Conservation (phyloP, 2,797 vertebrate species). For the Phrynocephalus guinanensis region DNA sequence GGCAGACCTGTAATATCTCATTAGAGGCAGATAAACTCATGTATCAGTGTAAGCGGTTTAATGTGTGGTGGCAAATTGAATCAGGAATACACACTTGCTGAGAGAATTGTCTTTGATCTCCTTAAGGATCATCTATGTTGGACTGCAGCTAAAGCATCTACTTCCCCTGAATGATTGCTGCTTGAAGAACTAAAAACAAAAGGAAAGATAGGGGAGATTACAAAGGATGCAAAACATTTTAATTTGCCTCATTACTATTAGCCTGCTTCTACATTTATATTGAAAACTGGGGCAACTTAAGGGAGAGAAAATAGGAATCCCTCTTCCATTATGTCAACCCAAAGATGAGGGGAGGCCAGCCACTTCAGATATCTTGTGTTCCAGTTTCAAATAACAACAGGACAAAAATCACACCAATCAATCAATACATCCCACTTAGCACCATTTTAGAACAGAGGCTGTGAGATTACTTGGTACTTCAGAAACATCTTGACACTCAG, state of each 20-base stretch:
- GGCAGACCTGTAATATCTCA: constrained; percentile 40
- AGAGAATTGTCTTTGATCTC: constrained; percentile 36
- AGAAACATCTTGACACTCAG: too few species aligned
- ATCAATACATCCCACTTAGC: too few species aligned
- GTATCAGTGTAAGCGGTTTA: constrained; percentile 32
- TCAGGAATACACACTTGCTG: constrained; percentile 40
- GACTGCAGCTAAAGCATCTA: constrained; percentile 32
- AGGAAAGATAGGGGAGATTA: constrained; percentile 12
- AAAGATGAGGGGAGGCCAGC: not conserved
- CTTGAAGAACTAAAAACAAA: constrained; percentile 13
- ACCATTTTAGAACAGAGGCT: too few species aligned
- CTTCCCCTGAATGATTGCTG: constrained; percentile 21
- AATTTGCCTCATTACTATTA: constrained; percentile 26
- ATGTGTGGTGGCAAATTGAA: constrained; percentile 33
- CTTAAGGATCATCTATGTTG: constrained; percentile 19
- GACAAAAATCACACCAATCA: too few species aligned
- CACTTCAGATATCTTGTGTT: not conserved
- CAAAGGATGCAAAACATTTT: constrained; percentile 13
- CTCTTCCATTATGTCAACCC: not conserved
- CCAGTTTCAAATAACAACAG: too few species aligned
- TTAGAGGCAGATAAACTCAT: constrained; percentile 39
- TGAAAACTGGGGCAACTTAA: not conserved
- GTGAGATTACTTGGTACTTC: too few species aligned
- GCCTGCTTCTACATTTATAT: not conserved
- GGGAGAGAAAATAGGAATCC: not conserved